phyloP scores from a whole-genome alignment of 1,140 invertebrate genomes.

The Ctenoplectra terminalis region DNA sequence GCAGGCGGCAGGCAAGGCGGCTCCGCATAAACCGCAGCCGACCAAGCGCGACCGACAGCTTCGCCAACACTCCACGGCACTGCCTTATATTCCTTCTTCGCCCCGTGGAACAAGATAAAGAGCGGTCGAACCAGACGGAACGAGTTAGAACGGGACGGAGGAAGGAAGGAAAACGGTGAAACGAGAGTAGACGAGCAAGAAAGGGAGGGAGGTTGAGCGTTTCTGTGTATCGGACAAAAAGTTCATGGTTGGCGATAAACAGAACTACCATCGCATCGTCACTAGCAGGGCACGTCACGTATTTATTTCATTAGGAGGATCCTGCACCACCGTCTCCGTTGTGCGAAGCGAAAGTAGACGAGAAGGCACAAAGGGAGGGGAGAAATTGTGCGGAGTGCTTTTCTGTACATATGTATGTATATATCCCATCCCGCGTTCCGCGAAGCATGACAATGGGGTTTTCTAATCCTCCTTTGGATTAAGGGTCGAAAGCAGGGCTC shows the following conservation, averaged over 20 bases:
- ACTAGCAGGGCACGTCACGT: conserved; percentile 55
- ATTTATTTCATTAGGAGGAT: conserved; percentile 69
- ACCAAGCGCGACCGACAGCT: conserved; percentile 82
- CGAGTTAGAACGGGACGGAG: conserved; percentile 29
- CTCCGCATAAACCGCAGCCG: conserved; percentile 80
- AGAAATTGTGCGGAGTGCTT: conserved; percentile 54
- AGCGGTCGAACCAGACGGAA: conserved; percentile 52
- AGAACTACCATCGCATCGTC: conserved; percentile 51
- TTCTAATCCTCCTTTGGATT: conserved; percentile 80
- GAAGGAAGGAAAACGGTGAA: conserved; percentile 48
- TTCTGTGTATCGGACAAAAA: conserved; percentile 59
- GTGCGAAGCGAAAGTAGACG: conserved; percentile 14
- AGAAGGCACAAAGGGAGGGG: conserved; percentile 16
- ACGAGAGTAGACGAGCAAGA: not conserved
- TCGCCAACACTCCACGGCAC: conserved; percentile 80
- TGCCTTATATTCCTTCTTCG: conserved; percentile 65
- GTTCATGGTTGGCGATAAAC: conserved; percentile 64
- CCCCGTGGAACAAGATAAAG: conserved; percentile 74
- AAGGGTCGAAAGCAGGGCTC: conserved; percentile 74
- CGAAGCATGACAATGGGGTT: conserved; percentile 79
- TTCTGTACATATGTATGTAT: conserved; percentile 62
- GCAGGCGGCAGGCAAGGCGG: conserved; percentile 70
- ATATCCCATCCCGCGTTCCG: conserved; percentile 69
- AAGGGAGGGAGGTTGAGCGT: not conserved
- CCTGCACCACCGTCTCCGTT: conserved; percentile 43